Evolutionary conservation across 2,797 vertebrate species (phyloP), one percentile per base, ranked within the genome.

Genomic region (Acrocephalus scirpaceus): DNA sequence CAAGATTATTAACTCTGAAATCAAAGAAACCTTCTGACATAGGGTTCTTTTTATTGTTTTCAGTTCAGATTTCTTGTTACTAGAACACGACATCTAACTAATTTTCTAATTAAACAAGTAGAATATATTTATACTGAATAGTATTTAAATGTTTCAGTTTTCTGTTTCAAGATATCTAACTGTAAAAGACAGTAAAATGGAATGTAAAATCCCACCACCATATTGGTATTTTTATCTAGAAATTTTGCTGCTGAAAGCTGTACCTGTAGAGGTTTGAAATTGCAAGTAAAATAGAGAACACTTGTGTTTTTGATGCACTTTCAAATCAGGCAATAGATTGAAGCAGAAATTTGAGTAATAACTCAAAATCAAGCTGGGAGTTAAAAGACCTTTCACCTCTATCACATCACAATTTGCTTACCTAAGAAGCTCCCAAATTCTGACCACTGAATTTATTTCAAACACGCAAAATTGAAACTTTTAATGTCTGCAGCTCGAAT

Each of bases 401-500:
- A 20, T 21, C 16, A 16, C n/a, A 20, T 22, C 56, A 23, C 21
- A 4, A 11, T 4, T 40, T 9, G 11, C 25, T 57, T 57, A 47
- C 0, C 4, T 11, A 18, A 40, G 32, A 62, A 42, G 1, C 23
- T 54, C 23, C 22, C 42, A 5, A 72, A 72, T 72, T 75, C 66
- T 20, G 16, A 61, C 34, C 29, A 36, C 7, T 0, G 4, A 18
- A 27, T 8, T n/a, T n/a, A 38, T 11, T 66, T 75, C 54, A 16
- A 81, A 62, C 16, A 75, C 38, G 13, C 17, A 61, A 30, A 70
- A 21, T 1, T 1, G 21, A 27, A 2, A n/a, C 11, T 12, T 72
- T 13, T 3, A 1, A 66, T 45, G 36, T 27, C 64, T 45, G 38
- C 34, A 48, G 58, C 42, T 53, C 1, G 0, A 77, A 20, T 42